Base-by-base conservation (phyloP, 2,888 invertebrate genomes). In the Cerceris rybyensis region DNA sequence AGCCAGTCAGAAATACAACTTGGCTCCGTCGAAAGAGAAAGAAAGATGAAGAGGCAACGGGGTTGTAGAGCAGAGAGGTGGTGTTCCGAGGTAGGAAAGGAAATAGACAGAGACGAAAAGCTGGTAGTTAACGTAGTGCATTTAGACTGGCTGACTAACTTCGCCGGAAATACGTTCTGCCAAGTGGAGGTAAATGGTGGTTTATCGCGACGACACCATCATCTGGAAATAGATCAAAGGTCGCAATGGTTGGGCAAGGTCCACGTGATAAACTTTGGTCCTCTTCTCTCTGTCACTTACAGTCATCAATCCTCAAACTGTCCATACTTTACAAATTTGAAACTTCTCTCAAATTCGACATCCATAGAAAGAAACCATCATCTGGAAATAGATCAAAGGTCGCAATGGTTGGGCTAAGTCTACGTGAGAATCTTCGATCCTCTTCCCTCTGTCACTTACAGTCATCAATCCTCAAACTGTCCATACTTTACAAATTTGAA, bases 81-180 rank as follows among this genome's bases (percentile, higher is more conserved):
- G 17, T 49, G 52, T n/a, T 60, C 54, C 54, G 16, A 52, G 58
- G 72, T 49, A 28, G 67, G 46, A 60, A 49, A 58, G 64, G 55
- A 58, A 68, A 60, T 52, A 52, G 59, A 68, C 64, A 58, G 58
- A 65, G 75, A 72, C 74, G 80, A 72, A 75, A 81, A 70, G 50
- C 58, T 71, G 54, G 60, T 55, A 41, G 83, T 84, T 78, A 68
- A 78, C 61, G 77, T 60, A 41, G 74, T 78, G 83, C 79, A 76
- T 85, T 87, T 81, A 82, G 82, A 78, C 78, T 28, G 82, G 67
- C 76, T 86, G 88, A 86, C 86, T 88, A 88, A 88, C 74, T 63
- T 63, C 79, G 88, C 84, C 86, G 87, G 89, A 88, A 88, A 87
- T 85, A 86, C 81, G 75, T 78, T 66, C 76, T 74, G 82, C 52